Evolutionary conservation across 2,888 invertebrate genomes (phyloP), one percentile per base, ranked within the genome.

Genomic region (Ecdyonurus torrentis): DNA sequence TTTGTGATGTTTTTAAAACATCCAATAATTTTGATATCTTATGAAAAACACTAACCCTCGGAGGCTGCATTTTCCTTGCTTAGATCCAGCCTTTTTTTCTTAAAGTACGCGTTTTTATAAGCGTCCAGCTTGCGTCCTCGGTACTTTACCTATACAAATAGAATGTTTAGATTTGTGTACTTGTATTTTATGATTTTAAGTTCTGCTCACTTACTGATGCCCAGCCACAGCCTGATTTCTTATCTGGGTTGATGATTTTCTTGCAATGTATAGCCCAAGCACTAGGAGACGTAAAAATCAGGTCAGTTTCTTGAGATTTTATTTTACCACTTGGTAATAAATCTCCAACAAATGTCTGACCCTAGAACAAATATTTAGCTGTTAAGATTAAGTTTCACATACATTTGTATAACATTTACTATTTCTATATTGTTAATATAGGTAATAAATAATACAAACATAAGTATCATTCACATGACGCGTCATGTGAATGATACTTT

Each of bases 251-350:
- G 61, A 93, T 89, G 64, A 91, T 88, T 67, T 90, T 82, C 73
- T 93, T 93, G 71, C 93, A 93, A 71, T 91, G 89, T 73, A 91
- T 89, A 0, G 92, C 93, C 93, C 93, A 94, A 1, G 93, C 91
- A 69, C 91, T 91, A 1, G 93, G 93, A 1, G 92, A 91, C 66
- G 88, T 84, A 73, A 91, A 94, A 70, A 90, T 82, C 66, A 90
- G 87, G 72, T 89, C 88, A 52, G 91, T 90, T 74, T 92, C 92
- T 74, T 89, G 88, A 19, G 90, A 90, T 74, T 86, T 85, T 64
- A 94, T 93, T 79, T 90, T 90, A 18, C 93, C 93, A 79, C 89
- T 90, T 52, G 85, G 76, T 70, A 91, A 78, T 58, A 94, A 77
- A 74, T 94, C 93, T 37, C 91, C 93, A 61, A 88, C 84, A 78